These are phyloP conservation scores for Pandion haliaetus DNA, from an alignment of 2,113 vertebrate species.

Conservation along the genomic window DNA sequence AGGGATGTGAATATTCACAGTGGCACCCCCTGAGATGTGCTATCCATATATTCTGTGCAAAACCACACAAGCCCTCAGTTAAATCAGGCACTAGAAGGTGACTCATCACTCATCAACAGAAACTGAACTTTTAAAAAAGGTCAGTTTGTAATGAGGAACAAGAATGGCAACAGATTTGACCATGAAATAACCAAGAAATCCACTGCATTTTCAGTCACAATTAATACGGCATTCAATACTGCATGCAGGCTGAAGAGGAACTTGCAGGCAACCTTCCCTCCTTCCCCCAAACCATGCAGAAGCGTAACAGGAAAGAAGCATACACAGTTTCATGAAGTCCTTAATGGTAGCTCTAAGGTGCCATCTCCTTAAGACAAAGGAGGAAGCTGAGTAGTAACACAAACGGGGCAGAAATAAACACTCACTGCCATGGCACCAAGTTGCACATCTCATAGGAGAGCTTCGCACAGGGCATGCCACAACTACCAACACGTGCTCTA, in stretches of 20 bases:
- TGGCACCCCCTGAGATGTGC: accelerated
- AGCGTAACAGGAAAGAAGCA: neutral
- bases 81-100: neutral
- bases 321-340: accelerated
- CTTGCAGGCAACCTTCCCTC: neutral
- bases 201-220: neutral
- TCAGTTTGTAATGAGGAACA: neutral
- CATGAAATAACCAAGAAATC: neutral
- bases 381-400: neutral
- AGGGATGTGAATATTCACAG: neutral
- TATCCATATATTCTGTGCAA: neutral
- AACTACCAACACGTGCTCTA: accelerated
- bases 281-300: neutral
- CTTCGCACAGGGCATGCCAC: neutral
- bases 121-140: neutral
- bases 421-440: neutral
- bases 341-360: neutral
- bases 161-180: neutral
- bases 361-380: neutral
- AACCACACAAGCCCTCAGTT: neutral
- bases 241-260: neutral
- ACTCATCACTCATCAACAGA: neutral
- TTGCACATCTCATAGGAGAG: neutral
- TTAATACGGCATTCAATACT: accelerated
- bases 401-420: neutral